Percentiles rank a stretch among this genome's conserved stretches.
phyloP scores from a whole-genome alignment of 1,140 invertebrate genomes.

The Achatina immaculata region DNA sequence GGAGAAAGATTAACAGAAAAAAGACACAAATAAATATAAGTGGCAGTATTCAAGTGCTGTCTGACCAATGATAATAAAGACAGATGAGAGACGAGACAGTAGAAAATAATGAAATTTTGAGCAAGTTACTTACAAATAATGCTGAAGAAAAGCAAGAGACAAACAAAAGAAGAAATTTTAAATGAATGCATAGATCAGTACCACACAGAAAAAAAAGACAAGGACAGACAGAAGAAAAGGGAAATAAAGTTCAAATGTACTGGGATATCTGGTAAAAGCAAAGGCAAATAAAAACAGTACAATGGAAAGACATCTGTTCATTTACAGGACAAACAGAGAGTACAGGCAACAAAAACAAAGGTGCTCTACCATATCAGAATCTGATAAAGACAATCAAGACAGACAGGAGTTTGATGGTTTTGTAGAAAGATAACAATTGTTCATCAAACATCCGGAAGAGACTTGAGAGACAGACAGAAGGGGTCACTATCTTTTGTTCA shows the following conservation, averaged over 20 bases:
- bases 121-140: no score
- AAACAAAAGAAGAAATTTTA: not conserved
- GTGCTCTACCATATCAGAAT: no score
- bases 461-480: constrained; percentile 31
- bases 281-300: no score
- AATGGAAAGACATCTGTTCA: no score
- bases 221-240: not conserved
- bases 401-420: not conserved
- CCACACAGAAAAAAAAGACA: not conserved
- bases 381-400: not conserved
- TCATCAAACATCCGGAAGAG: constrained; percentile 6
- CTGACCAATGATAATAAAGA: no score
- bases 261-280: no score
- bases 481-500: not conserved
- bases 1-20: not conserved
- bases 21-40: not conserved
- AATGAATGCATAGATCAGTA: not conserved
- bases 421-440: not conserved
- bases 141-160: not conserved
- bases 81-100: constrained; percentile 14
- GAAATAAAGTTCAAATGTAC: not conserved
- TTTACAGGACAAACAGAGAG: no score
- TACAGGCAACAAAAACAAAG: no score
- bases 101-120: not conserved
- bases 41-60: not conserved